Conservation (phyloP, 1,140 invertebrate genomes). For the Drosophila ercepeae region DNA sequence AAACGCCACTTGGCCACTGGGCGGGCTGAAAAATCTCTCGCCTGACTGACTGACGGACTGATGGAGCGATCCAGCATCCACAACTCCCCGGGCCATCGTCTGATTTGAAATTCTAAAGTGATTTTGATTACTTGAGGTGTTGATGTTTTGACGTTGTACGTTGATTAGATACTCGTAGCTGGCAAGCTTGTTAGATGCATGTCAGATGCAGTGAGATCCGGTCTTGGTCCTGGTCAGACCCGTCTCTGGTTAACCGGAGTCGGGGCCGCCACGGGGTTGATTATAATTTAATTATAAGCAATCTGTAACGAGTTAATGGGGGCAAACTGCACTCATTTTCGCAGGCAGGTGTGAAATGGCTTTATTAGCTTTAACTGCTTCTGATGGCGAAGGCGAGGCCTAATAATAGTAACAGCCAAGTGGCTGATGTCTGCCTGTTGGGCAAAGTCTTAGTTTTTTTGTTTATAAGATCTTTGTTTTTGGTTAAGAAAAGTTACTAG, state of each 20-base stretch:
- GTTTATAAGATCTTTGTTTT: neutral
- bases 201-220: conserved; percentile 41
- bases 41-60: conserved; percentile 49
- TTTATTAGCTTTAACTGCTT: conserved; percentile 67
- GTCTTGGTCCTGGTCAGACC: neutral
- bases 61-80: conserved; percentile 5
- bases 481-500: too few species aligned
- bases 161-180: conserved; percentile 74
- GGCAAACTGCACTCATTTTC: conserved; percentile 62
- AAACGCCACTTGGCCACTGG: conserved; percentile 58
- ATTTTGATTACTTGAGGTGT: conserved; percentile 82
- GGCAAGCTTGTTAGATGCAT: conserved; percentile 79
- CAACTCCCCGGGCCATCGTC: conserved; percentile 58
- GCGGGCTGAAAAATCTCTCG: conserved; percentile 44
- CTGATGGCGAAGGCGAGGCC: conserved; percentile 35
- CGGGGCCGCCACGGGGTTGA: conserved; percentile 56
- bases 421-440: conserved; percentile 51
- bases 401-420: conserved; percentile 1
- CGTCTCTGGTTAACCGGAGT: conserved; percentile 24
- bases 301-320: conserved; percentile 77
- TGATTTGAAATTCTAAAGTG: conserved; percentile 83
- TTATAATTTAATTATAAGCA: conserved; percentile 82
- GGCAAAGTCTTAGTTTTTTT: conserved; percentile 11
- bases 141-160: conserved; percentile 82
- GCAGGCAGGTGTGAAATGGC: conserved; percentile 78